Evolutionary conservation across 2,797 vertebrate species (phyloP), one percentile per base, ranked within the genome.

Genomic region (Falco peregrinus): DNA sequence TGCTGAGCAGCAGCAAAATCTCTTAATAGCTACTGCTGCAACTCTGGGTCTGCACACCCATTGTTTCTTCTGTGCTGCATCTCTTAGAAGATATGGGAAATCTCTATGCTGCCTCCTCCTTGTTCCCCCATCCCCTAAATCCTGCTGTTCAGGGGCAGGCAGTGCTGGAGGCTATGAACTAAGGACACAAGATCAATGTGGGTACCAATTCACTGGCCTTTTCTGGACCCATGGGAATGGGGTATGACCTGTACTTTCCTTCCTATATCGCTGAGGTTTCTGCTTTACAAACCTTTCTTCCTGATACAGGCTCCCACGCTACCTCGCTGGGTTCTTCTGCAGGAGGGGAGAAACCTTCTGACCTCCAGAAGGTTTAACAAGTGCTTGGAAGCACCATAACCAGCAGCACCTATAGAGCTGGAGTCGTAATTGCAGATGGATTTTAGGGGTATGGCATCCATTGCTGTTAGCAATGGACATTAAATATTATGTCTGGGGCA

Each of bases 1-100:
- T 95, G 75, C 50, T 73, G 84, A 93, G 67, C 81, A 82, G 94
- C 70, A 93, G 74, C 74, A 90, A 50, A 43, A 57, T 67, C 60
- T 64, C 80, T 84, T 43, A 19, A 16, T 13, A 89, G 95, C 84
- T 95, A 83, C 94, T 85, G 75, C 60, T 84, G 47, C 84, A 77
- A 5, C 37, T 21, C 51, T 28, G 16, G 10, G 10, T 53, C 63
- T 90, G 60, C 51, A 64, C 5, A 60, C 1, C 16, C 14, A 0
- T 31, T 61, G 8, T 15, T 85, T 64, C 56, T 63, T 20, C 28
- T 48, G 33, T 14, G 45, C 29, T 59, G 18, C 31, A 12, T 74
- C 63, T 85, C 26, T n/a, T 54, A 79, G 60, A 56, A 74, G 29
- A 39, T 4, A 11, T 2, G 12, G 50, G 8, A 74, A 84, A 24